Evolutionary conservation across 2,797 vertebrate genomes (phyloP).

Genomic region (Erithacus rubecula): DNA sequence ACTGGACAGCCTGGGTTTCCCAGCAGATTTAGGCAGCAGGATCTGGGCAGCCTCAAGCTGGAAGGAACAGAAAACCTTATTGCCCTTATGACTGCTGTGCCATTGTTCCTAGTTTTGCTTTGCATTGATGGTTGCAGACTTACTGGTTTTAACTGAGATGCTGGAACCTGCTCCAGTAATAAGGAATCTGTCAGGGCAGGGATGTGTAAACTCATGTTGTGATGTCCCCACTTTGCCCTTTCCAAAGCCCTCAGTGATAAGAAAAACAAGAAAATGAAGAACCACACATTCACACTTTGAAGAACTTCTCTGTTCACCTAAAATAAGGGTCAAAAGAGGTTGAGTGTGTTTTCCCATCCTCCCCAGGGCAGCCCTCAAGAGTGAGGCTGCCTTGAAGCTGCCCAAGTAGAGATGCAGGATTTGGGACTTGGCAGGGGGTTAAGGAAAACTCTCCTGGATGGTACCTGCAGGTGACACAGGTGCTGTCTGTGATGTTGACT

Average conservation of each 20-base stretch:
- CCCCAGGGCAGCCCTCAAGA: neutral
- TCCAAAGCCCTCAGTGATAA: neutral
- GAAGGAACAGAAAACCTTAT: neutral
- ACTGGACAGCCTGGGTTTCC: neutral
- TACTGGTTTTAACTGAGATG: neutral
- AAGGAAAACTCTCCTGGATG: neutral
- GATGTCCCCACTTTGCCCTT: neutral
- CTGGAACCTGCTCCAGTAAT: neutral
- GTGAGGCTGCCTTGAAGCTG: neutral
- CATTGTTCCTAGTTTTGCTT: neutral
- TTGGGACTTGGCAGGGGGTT: neutral
- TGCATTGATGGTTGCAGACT: neutral
- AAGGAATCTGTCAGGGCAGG: neutral
- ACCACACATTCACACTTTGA: neutral
- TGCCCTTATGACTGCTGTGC: neutral
- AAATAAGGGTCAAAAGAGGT: neutral
- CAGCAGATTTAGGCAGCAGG: neutral
- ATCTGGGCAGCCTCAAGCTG: neutral
- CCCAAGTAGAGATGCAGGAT: neutral
- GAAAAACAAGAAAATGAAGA: neutral
- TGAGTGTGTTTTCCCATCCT: neutral
- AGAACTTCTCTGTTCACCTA: neutral
- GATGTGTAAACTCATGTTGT: neutral
- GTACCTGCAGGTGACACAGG: fast-evolving
- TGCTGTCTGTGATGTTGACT: fast-evolving